Evolutionary conservation across 2,113 vertebrate genomes (phyloP), one percentile per base, ranked within the genome.

Genomic region (Chauna torquata): DNA sequence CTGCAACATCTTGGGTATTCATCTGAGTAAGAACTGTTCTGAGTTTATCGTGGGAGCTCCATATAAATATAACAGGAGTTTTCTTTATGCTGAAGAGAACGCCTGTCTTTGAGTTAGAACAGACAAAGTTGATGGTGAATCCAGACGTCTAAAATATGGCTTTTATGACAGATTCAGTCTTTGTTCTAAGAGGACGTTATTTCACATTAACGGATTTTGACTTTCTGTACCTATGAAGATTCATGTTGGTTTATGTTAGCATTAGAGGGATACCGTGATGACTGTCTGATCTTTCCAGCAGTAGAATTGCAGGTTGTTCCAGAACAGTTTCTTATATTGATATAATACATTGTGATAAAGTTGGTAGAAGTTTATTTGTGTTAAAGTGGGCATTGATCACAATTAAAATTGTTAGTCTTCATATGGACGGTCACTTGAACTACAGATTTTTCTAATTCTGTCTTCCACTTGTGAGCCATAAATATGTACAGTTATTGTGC

Each of bases 151-250:
- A 23, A 92, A 95, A 84, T 19, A 7, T 65, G 68, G n/a, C 38
- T 97, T 96, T 95, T 93, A 17, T 76, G 50, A 76, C 61, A 78
- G 79, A 38, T 38, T 42, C n/a, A 70, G 62, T 23, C 55, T 55
- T 95, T 88, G 59, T 86, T 94, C 58, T 71, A 28, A 65, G 77
- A 88, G 80, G 83, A 77, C 79, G 92, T 96, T 42, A 49, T 94
- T 95, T 96, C 81, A 74, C 45, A 8, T 68, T 82, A 23, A 16
- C 75, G 96, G 45, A 3, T 55, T 88, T 96, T 94, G 52, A 15
- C 16, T 95, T 98, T 84, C 55, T 42, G 34, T 69, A 62, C 15
- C 20, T 88, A 77, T 94, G 94, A 93, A 95, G 70, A 66, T 94
- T 84, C 22, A 1, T 40, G 54, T 94, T n/a, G 28, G 78, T 93